Percentiles rank a stretch among this genome's conserved stretches.
These are phyloP conservation scores for Parnassius mnemosyne DNA, from an alignment of 2,888 invertebrate species.

Conservation along the genomic window DNA sequence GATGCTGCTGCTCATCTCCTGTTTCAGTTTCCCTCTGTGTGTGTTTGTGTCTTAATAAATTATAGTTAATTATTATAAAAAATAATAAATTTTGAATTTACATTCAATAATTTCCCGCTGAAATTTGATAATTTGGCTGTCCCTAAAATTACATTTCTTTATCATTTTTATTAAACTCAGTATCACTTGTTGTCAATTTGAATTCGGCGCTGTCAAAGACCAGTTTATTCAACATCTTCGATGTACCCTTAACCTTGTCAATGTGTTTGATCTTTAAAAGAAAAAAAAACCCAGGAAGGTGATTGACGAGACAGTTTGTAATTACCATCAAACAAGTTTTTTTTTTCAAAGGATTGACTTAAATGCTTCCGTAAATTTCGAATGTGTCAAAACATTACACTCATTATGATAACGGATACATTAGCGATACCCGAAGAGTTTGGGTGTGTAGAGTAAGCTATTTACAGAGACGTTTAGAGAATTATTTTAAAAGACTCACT, in stretches of 20 bases:
- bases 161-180: no score
- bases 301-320: not conserved
- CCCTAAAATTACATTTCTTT: no score
- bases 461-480: not conserved
- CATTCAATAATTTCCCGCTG: no score
- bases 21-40: no score
- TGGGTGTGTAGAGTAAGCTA: constrained; percentile 8
- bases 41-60: no score
- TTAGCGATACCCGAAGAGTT: constrained; percentile 14
- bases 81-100: no score
- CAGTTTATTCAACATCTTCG: not conserved
- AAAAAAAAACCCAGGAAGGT: not conserved
- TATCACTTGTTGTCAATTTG: no score
- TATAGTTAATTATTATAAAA: no score
- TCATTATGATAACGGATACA: constrained; percentile 22
- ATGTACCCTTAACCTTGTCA: not conserved
- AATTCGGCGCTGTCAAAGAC: not conserved
- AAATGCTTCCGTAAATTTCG: constrained; percentile 15
- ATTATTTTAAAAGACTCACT: no score
- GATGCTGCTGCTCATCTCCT: no score
- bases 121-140: no score
- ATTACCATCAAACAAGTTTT: not conserved
- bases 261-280: constrained; percentile 8
- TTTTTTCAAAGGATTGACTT: constrained; percentile 9
- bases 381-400: constrained; percentile 22